Percentiles rank a stretch among this genome's conserved stretches.
Evolutionary conservation across 2,113 vertebrate genomes (phyloP).

Genomic region (Lanius collurio): DNA sequence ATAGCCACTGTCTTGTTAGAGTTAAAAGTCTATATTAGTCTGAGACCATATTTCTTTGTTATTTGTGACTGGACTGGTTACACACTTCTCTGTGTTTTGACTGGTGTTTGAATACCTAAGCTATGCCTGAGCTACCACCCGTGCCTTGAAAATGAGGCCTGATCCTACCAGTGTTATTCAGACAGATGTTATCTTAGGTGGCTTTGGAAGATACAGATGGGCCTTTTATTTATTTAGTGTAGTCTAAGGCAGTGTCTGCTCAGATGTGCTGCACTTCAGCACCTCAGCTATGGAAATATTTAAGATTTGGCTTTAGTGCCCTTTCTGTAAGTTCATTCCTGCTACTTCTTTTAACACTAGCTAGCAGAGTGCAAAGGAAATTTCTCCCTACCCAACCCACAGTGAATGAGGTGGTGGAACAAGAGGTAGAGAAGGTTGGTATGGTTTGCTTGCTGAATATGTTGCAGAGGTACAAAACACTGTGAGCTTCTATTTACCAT

Average conservation of each 20-base stretch:
- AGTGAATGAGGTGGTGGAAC: not conserved
- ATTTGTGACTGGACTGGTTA: not conserved
- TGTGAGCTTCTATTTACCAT: not conserved
- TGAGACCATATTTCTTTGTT: not conserved
- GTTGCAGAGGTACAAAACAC: not conserved
- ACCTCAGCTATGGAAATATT: not conserved
- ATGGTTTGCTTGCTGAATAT: not conserved
- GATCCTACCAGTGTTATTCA: not conserved
- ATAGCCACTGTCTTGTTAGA: not conserved
- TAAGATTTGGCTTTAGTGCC: not conserved
- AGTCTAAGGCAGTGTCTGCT: not conserved
- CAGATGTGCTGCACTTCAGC: not conserved
- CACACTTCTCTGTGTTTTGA: not conserved
- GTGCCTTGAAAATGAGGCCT: not conserved
- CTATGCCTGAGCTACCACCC: not conserved
- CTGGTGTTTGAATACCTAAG: not conserved
- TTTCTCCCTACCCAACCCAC: fast-evolving
- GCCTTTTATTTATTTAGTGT: not conserved
- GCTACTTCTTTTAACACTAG: not conserved
- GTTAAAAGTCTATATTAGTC: not conserved
- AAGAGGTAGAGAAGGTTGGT: not conserved
- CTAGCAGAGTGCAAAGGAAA: not conserved
- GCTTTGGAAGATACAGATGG: not conserved
- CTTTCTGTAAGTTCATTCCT: not conserved
- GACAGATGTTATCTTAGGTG: not conserved